Percentiles rank a stretch among this genome's conserved stretches.
These are phyloP conservation scores for Orussus abietinus DNA, from an alignment of 1,140 invertebrate genomes.

Conservation along the genomic window DNA sequence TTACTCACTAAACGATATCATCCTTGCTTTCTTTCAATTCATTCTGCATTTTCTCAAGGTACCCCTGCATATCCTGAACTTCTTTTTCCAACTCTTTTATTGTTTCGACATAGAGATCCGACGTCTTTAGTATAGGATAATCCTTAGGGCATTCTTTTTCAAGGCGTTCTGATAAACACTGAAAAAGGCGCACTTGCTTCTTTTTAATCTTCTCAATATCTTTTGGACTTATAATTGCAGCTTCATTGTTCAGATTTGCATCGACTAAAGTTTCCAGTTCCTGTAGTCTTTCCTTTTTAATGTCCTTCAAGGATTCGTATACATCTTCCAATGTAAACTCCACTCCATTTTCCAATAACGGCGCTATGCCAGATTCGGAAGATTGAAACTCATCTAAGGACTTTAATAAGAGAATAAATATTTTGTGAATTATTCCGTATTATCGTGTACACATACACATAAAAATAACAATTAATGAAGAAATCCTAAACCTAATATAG, in stretches of 20 bases:
- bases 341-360: too few relatives aligned
- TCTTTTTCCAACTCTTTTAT: constrained; percentile 27
- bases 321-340: constrained; percentile 35
- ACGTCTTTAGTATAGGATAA: constrained; percentile 28
- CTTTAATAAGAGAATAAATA: too few relatives aligned
- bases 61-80: constrained; percentile 9
- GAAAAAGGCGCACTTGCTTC: constrained; percentile 21
- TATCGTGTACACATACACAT: too few relatives aligned
- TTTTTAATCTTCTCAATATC: constrained; percentile 21
- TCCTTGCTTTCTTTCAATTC: constrained; percentile 17
- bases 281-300: constrained; percentile 13
- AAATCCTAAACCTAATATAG: too few relatives aligned
- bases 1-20: constrained; percentile 28
- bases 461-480: too few relatives aligned
- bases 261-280: constrained; percentile 29
- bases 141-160: constrained; percentile 22
- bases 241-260: constrained; percentile 22
- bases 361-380: too few relatives aligned
- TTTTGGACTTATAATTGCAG: constrained; percentile 1
- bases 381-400: too few relatives aligned
- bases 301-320: constrained; percentile 25
- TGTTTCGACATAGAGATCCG: constrained; percentile 24
- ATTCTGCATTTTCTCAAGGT: constrained; percentile 11
- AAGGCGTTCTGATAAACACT: constrained; percentile 23
- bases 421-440: too few relatives aligned